phyloP scores from a whole-genome alignment of 1,140 invertebrate species.

The Anastrepha obliqua region DNA sequence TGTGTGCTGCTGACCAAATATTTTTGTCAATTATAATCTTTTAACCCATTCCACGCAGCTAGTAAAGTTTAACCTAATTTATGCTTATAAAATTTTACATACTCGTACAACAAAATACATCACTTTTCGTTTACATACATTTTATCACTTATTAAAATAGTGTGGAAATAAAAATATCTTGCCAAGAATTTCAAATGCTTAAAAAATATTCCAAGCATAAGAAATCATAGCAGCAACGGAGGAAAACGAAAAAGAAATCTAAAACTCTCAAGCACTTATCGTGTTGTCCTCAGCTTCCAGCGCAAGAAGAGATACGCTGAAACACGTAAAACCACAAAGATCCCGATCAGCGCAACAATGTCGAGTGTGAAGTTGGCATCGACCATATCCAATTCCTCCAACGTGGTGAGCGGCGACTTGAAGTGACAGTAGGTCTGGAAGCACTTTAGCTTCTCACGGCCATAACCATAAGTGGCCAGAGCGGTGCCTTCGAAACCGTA shows the following conservation, averaged over 20 bases:
- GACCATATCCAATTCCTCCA: slow-evolving; percentile 92
- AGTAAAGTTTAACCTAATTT: neutral
- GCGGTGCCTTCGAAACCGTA: slow-evolving; percentile 97
- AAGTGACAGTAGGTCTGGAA: slow-evolving; percentile 91
- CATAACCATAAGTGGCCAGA: slow-evolving; percentile 93
- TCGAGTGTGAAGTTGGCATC: slow-evolving; percentile 86
- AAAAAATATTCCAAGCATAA: neutral
- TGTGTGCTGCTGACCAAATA: neutral
- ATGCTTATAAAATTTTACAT: neutral
- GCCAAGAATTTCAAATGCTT: neutral
- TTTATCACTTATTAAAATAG: slow-evolving; percentile 35
- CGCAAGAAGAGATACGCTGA: slow-evolving; percentile 93
- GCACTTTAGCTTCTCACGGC: slow-evolving; percentile 86
- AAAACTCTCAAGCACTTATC: slow-evolving; percentile 76
- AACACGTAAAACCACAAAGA: slow-evolving; percentile 91
- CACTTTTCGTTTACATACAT: slow-evolving; percentile 41
- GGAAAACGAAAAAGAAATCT: neutral
- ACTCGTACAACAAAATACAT: slow-evolving; percentile 15
- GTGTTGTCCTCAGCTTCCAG: slow-evolving; percentile 87
- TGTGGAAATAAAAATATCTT: neutral
- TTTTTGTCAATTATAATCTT: neutral
- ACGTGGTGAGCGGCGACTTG: slow-evolving; percentile 89
- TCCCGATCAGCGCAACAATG: slow-evolving; percentile 88
- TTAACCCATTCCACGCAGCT: neutral
- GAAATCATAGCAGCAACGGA: neutral